Evolutionary conservation across 1,140 invertebrate genomes (phyloP).

Genomic region (Brachionus sp.): DNA sequence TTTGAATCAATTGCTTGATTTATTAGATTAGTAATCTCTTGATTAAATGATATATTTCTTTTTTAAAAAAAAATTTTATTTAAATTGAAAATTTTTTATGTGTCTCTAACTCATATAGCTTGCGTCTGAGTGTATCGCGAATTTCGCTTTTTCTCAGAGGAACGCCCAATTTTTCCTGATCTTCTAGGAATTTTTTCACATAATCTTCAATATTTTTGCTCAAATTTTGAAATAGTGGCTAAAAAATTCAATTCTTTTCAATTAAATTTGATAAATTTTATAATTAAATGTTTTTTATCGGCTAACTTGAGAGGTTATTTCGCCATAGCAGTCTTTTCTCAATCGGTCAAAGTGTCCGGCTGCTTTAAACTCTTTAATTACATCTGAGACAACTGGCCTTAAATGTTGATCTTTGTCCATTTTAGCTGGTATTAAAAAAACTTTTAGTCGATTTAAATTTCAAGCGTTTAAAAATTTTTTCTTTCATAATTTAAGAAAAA

Average conservation of each 20-base stretch:
- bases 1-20: constrained; percentile 28
- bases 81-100: neutral
- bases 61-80: neutral
- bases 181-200: neutral
- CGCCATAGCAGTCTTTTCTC: constrained; percentile 12
- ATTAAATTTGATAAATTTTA: neutral
- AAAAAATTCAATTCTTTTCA: neutral
- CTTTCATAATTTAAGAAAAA: too few species aligned
- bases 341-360: constrained; percentile 24
- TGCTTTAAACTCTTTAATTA: constrained; percentile 38
- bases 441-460: too few species aligned
- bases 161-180: neutral
- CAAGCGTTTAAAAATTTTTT: too few species aligned
- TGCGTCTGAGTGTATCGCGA: neutral
- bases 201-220: constrained; percentile 22
- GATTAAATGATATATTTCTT: constrained; percentile 20
- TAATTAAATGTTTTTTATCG: neutral
- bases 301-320: constrained; percentile 24
- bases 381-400: neutral
- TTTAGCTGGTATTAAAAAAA: neutral
- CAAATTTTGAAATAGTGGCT: constrained; percentile 36
- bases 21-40: constrained; percentile 10
- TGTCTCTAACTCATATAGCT: constrained; percentile 3
- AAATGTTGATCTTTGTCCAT: neutral
- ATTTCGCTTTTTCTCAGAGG: neutral